A percentile compares a stretch with the other conserved stretches of the same genome.
phyloP scores from a whole-genome alignment of 2,113 vertebrate genomes.

The Rhipidura dahli region DNA sequence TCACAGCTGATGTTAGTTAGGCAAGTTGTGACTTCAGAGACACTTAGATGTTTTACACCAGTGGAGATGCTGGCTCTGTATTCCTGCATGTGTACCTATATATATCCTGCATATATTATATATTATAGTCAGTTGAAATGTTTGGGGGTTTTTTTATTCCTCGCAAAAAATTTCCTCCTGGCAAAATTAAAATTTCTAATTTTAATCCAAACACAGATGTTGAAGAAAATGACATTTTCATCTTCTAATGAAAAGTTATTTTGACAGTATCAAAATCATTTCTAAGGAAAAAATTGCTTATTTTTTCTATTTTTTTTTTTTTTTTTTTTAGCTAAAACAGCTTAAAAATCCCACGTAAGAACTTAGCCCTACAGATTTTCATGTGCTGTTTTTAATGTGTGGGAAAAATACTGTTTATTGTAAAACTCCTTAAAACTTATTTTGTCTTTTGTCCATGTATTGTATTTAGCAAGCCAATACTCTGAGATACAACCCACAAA shows the following conservation, averaged over 20 bases:
- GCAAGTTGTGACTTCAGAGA: conserved; percentile 46
- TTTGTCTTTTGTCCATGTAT: neutral
- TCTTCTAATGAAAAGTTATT: conserved; percentile 38
- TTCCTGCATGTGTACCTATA: conserved; percentile 62
- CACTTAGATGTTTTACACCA: conserved; percentile 12
- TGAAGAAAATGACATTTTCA: neutral
- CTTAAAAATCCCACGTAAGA: neutral
- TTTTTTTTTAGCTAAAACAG: neutral
- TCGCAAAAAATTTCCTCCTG: neutral
- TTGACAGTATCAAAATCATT: neutral
- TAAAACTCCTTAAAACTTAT: neutral
- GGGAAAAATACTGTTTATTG: neutral
- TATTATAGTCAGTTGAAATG: conserved; percentile 13
- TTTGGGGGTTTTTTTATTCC: neutral
- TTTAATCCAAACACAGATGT: conserved; percentile 1
- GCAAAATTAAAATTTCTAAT: conserved; percentile 28
- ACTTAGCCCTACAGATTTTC: neutral
- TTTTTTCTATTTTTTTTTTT: neutral
- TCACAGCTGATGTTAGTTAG: conserved; percentile 49
- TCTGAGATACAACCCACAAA: neutral
- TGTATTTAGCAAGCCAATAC: neutral
- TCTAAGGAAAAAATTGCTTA: neutral
- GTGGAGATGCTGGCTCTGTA: conserved; percentile 36
- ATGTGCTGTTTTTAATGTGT: neutral
- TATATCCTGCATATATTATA: conserved; percentile 61